Conservation (phyloP, 2,888 invertebrate species). For the Amorpha juglandis region DNA sequence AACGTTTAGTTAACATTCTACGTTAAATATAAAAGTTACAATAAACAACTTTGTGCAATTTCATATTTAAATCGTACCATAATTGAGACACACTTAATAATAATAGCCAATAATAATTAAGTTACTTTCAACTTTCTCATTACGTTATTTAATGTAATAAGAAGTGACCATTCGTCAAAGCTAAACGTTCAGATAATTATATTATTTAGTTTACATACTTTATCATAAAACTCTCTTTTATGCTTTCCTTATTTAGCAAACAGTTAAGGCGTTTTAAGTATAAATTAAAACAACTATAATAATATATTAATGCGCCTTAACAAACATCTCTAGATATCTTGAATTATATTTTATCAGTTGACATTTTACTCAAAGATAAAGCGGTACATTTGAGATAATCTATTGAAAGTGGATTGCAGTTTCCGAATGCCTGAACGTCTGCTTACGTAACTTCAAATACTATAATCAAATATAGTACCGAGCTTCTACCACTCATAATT, state of each 20-base stretch:
- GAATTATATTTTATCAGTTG: conserved; percentile 10
- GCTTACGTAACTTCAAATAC: conserved; percentile 51
- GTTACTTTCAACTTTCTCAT: conserved; percentile 56
- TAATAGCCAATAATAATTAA: conserved; percentile 7
- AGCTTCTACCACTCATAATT: conserved; percentile 42
- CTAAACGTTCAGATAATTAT: conserved; percentile 29
- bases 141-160: conserved; percentile 58
- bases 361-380: conserved; percentile 5
- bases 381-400: conserved; percentile 17
- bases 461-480: conserved; percentile 58
- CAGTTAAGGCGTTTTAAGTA: background rate
- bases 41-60: conserved; percentile 71
- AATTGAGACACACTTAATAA: conserved; percentile 7
- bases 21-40: conserved; percentile 6
- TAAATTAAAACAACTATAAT: background rate
- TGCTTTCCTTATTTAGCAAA: too few relatives aligned
- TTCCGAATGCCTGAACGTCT: conserved; percentile 24
- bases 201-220: background rate
- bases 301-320: background rate
- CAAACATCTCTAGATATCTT: background rate
- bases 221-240: too few relatives aligned
- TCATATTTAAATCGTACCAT: conserved; percentile 33
- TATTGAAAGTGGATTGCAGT: background rate
- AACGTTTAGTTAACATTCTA: too few relatives aligned
- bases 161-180: conserved; percentile 48